These are phyloP conservation scores for Lasioglossum lativentre DNA, from an alignment of 2,888 invertebrate species.

Conservation along the genomic window DNA sequence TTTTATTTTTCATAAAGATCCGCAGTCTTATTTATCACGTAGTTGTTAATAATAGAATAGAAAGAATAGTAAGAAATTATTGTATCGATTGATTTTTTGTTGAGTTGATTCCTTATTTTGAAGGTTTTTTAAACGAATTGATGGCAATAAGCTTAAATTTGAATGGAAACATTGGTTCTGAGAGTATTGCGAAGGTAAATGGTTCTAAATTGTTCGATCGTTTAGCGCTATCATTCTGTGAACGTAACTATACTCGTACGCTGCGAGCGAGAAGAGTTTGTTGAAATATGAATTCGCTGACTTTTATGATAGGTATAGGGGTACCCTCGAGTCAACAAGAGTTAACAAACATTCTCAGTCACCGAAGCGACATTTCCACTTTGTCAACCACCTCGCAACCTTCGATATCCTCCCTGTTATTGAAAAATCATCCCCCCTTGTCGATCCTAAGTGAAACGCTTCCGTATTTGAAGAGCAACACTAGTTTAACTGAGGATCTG, in stretches of 20 bases:
- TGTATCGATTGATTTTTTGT: too few species aligned
- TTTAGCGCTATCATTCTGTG: not conserved
- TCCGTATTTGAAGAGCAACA: constrained; percentile 74
- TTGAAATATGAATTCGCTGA: not conserved
- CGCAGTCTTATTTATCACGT: too few species aligned
- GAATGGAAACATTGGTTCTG: not conserved
- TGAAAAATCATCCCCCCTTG: constrained; percentile 67
- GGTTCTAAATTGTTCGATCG: not conserved
- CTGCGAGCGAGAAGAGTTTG: not conserved
- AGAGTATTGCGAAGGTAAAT: not conserved
- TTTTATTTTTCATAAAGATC: not conserved
- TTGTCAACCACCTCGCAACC: constrained; percentile 61
- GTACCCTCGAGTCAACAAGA: constrained; percentile 68
- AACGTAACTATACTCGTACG: not conserved
- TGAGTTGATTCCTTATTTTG: not conserved
- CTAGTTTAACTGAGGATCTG: constrained; percentile 73
- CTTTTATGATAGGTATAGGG: constrained; percentile 42
- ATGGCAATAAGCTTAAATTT: not conserved
- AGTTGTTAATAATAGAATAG: too few species aligned
- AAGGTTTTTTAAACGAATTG: not conserved
- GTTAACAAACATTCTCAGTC: constrained; percentile 71
- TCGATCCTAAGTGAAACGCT: constrained; percentile 73
- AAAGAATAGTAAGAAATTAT: too few species aligned
- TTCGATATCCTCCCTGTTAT: constrained; percentile 67
- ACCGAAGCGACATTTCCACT: constrained; percentile 70